These are phyloP conservation scores for Oxycera nigricornis DNA, from an alignment of 2,888 invertebrate species.

Conservation along the genomic window DNA sequence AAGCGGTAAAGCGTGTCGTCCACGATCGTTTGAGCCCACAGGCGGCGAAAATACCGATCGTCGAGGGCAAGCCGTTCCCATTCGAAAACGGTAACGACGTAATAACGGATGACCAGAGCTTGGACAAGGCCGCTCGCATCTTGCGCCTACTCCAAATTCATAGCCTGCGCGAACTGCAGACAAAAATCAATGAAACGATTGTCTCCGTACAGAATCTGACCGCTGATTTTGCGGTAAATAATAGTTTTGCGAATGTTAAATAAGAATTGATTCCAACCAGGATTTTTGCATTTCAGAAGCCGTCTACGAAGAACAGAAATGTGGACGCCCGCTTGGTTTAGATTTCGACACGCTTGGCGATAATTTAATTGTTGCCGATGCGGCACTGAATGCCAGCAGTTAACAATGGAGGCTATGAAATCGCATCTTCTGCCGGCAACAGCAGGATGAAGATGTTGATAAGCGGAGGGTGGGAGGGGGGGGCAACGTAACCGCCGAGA, in stretches of 20 bases:
- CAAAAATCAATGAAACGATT: conserved; percentile 91
- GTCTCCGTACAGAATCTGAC: conserved; percentile 92
- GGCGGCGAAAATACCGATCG: conserved; percentile 57
- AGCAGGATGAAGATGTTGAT: conserved; percentile 73
- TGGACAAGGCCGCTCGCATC: conserved; percentile 78
- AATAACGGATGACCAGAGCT: conserved; percentile 70
- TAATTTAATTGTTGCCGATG: conserved; percentile 77
- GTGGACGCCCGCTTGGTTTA: conserved; percentile 93
- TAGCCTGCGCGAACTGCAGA: conserved; percentile 73
- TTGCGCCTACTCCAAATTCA: conserved; percentile 75
- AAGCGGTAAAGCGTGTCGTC: conserved; percentile 72
- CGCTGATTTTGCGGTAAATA: conserved; percentile 82
- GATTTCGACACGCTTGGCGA: conserved; percentile 76
- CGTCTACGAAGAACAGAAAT: conserved; percentile 77
- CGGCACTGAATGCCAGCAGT: no score
- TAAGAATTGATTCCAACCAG: no score
- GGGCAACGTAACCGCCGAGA: no score
- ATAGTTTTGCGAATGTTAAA: background rate
- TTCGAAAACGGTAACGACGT: conserved; percentile 70
- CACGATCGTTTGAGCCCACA: conserved; percentile 67
- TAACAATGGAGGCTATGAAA: conserved; percentile 87
- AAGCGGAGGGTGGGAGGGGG: no score
- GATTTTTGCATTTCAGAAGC: conserved; percentile 73
- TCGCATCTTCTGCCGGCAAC: conserved; percentile 78
- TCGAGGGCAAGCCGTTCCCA: conserved; percentile 71